Percentiles rank a stretch among this genome's conserved stretches.
Evolutionary conservation across 2,113 vertebrate genomes (phyloP).

Genomic region (Mastomys coucha): DNA sequence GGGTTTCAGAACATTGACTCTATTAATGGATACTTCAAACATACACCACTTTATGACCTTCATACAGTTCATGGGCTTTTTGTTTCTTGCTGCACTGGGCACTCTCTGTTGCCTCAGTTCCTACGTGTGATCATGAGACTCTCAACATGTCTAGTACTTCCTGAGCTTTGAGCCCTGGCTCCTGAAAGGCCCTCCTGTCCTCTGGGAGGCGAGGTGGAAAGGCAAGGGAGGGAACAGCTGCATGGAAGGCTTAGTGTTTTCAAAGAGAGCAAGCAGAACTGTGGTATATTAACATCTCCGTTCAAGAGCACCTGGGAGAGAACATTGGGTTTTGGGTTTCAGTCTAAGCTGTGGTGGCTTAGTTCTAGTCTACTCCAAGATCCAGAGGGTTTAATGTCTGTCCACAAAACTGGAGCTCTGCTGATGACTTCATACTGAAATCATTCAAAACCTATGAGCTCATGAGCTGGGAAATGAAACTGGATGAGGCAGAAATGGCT

Average conservation of each 20-base stretch:
- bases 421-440: slow-evolving; percentile 76
- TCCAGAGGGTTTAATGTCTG: slow-evolving; percentile 41
- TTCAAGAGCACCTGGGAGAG: slow-evolving; percentile 23
- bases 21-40: slow-evolving; percentile 69
- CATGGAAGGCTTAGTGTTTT: not conserved
- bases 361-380: slow-evolving; percentile 28
- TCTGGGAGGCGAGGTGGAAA: not conserved
- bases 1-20: slow-evolving; percentile 25
- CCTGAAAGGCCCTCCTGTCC: not conserved
- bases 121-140: not conserved
- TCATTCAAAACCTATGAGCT: slow-evolving; percentile 72
- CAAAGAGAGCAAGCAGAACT: not conserved
- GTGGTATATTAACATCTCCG: not conserved
- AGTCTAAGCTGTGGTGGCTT: slow-evolving; percentile 33
- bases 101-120: slow-evolving; percentile 40
- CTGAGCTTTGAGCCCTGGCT: not conserved
- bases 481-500: slow-evolving; percentile 29
- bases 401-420: not conserved
- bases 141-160: not conserved
- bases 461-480: slow-evolving; percentile 61
- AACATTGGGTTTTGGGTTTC: slow-evolving; percentile 56
- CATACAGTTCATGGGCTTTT: slow-evolving; percentile 70
- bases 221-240: not conserved
- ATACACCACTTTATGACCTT: slow-evolving; percentile 42
- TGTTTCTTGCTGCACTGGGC: slow-evolving; percentile 67